Evolutionary conservation across 2,797 vertebrate genomes (phyloP).

Genomic region (Argentina silus): DNA sequence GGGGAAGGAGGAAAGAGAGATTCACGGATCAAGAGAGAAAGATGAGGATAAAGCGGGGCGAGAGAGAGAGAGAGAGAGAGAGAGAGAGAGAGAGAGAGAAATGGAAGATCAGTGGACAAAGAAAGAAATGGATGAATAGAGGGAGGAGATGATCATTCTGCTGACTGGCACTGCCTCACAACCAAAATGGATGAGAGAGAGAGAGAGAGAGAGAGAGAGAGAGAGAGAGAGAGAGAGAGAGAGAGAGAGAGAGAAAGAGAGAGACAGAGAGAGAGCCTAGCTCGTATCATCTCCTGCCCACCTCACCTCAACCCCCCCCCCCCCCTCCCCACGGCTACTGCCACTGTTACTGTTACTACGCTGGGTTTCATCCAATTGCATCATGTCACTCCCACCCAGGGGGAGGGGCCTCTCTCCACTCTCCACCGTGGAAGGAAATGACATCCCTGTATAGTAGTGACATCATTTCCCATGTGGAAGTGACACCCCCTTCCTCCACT

Average conservation of each 20-base stretch:
- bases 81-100: neutral
- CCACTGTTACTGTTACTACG: slow-evolving; percentile 9
- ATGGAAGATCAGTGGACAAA: neutral
- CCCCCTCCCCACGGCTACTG: neutral
- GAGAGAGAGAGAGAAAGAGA: neutral
- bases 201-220: neutral
- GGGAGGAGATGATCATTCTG: too few relatives aligned
- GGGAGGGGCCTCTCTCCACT: neutral
- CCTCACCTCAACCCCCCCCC: too few relatives aligned
- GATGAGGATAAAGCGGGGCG: too few relatives aligned
- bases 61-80: neutral
- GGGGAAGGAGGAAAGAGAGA: neutral
- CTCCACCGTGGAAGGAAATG: slow-evolving; percentile 11
- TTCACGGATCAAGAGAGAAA: too few relatives aligned
- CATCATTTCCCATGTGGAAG: neutral
- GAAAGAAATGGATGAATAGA: too few relatives aligned
- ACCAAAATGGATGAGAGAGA: neutral
- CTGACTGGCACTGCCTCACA: too few relatives aligned
- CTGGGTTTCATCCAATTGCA: slow-evolving; percentile 8
- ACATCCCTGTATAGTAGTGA: neutral
- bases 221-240: neutral
- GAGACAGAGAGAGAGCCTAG: neutral
- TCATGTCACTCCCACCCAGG: neutral
- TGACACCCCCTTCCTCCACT: neutral
- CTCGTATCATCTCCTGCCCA: too few relatives aligned